Base-by-base conservation (phyloP, 2,888 invertebrate genomes). In the Anthrax anthrax region DNA sequence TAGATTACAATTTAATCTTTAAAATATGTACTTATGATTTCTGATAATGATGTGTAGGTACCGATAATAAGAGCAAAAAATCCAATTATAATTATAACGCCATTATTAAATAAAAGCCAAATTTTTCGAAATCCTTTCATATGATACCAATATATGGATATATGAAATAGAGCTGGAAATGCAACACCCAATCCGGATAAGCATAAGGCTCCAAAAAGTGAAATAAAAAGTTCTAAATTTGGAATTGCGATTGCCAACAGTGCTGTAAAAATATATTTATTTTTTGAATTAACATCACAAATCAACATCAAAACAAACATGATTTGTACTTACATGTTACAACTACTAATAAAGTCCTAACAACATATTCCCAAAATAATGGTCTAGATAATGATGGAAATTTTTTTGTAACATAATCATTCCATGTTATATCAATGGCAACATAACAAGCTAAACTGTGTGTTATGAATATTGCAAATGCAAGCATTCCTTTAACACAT, bases 381-480 rank as follows among this genome's bases (percentile, higher is more conserved):
- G 77, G 75, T 52, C 72, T 72, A 6, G 75, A 71, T 63, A 72
- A 76, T 58, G 78, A 75, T 42, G 76, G 74, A 39, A 84, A 67
- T 52, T 68, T 72, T 10, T 73, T 71, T 16, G 70, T 67, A 10
- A 84, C 68, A 62, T 82, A 85, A 47, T 82, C 80, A 57, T 86
- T 89, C 90, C 92, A 94, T 40, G 87, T 73, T 54, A 97, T 90
- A 58, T 89, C 87, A 56, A 95, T 83, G 9, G 96, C 94, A 2
- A 97, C 96, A 67, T 95, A 97, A 66, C 92, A 88, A 59, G 95
- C 94, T 34, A 97, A 72, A 0, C 86, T 86, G 64, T 96, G 96
- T 0, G 94, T 88, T 46, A 95, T 80, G 69, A 84, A 92, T 55
- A 97, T 91, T 1, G 87, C 80, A 52, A 84, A 68, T 0, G 87